A percentile compares a stretch with the other conserved stretches of the same genome.
Conservation (phyloP, 2,797 vertebrate genomes). For the Ceyx erithaca region DNA sequence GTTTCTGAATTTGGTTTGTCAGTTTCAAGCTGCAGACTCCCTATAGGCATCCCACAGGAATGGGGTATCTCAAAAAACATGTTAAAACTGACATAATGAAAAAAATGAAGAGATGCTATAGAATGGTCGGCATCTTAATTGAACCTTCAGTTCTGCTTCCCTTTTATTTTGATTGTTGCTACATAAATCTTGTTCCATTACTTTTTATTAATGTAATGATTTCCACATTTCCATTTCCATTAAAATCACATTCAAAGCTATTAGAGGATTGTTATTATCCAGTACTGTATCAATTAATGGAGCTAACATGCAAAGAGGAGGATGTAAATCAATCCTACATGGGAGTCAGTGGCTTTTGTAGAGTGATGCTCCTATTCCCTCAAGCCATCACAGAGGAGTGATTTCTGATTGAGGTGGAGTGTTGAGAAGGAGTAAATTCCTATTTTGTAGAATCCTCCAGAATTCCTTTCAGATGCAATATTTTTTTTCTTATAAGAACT, state of each 20-base stretch:
- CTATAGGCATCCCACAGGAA: not conserved
- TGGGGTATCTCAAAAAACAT: too few relatives aligned
- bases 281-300: slow-evolving; percentile 68
- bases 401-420: slow-evolving; percentile 17
- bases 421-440: not conserved
- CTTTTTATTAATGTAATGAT: slow-evolving; percentile 56
- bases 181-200: slow-evolving; percentile 61
- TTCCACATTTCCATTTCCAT: slow-evolving; percentile 56
- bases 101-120: not conserved
- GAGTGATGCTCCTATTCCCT: not conserved
- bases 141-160: not conserved
- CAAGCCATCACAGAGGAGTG: not conserved
- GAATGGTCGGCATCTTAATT: not conserved
- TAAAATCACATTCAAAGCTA: slow-evolving; percentile 55
- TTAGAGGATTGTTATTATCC: slow-evolving; percentile 64
- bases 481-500: not conserved
- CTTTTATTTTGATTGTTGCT: slow-evolving; percentile 48
- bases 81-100: not conserved
- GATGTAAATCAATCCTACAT: slow-evolving; percentile 52
- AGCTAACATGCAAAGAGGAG: slow-evolving; percentile 43
- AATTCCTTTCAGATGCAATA: not conserved
- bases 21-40: not conserved
- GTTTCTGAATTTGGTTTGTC: not conserved
- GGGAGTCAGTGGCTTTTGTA: not conserved
- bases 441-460: not conserved